Evolutionary conservation across 2,888 invertebrate genomes (phyloP), one percentile per base, ranked within the genome.

Genomic region (Piscicola geometra): DNA sequence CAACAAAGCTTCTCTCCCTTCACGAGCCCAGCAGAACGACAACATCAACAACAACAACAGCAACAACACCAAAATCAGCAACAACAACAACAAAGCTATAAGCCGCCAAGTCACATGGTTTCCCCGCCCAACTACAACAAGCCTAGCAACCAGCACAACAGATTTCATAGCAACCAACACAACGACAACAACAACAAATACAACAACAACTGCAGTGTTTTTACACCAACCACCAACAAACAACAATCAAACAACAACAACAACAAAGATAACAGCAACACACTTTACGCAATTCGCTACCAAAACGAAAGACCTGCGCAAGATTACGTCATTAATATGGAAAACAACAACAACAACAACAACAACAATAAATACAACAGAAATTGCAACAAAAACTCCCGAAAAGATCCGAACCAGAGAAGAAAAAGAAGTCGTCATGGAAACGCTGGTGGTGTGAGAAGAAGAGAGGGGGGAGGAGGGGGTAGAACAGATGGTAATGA

Each of bases 201-300:
- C 70, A 41, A 70, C 70, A 41, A 28, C 70, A 1, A 41, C 70
- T 21, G 25, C 35, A n/a, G 2, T 70, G 15, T 36, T 25, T 35
- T 70, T 33, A 9, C 35, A 70, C 36, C 36, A 70, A 33, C 33
- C 70, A 41, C 18, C 41, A 28, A 15, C 2, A 28, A 47, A n/a
- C n/a, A 35, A 68, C 21, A 32, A 32, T 70, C 36, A 70, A 33
- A 70, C 70, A 41, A 35, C 41, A 28, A 15, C 2, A 28, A 47
- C 5, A 32, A 41, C 52, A 25, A 52, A n/a, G 18, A 56, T n/a
- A 56, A 25, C 60, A 56, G n/a, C 21, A 21, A 56, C 60, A 56
- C 60, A 25, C 3, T 25, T 9, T 56, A 56, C 25, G 21, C 60
- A 3, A 56, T 56, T 5, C 21, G 60, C n/a, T 56, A 56, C 60